Conservation (phyloP, 2,888 invertebrate genomes). For the Metallyticus violacea region DNA sequence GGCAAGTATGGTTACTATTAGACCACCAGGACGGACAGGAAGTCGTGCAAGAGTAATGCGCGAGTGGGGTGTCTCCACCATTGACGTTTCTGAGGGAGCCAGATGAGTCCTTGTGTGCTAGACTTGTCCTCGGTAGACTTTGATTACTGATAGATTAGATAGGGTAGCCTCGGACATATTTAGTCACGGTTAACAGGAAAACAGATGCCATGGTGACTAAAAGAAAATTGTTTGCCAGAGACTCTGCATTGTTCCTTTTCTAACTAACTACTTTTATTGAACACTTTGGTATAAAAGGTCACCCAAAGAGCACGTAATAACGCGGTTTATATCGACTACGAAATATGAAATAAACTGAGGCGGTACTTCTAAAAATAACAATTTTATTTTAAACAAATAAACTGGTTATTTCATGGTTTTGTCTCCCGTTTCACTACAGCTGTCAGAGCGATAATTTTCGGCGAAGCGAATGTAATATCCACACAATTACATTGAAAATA, state of each 20-base stretch:
- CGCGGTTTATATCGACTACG: not conserved
- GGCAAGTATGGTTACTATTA: too few relatives aligned
- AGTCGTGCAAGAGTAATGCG: not conserved
- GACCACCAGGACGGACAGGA: too few relatives aligned
- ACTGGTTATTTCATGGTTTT: too few relatives aligned
- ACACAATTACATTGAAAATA: too few relatives aligned
- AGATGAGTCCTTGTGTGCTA: not conserved
- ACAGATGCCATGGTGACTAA: not conserved
- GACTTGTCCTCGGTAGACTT: not conserved
- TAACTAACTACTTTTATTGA: not conserved
- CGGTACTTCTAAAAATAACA: too few relatives aligned
- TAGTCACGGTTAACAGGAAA: not conserved
- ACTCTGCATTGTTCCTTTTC: not conserved
- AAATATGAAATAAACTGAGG: too few relatives aligned
- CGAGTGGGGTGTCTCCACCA: not conserved
- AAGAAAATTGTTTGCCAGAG: not conserved
- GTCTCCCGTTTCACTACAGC: too few relatives aligned
- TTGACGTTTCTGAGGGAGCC: not conserved
- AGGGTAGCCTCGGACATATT: not conserved
- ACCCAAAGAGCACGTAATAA: not conserved
- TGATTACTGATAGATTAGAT: not conserved
- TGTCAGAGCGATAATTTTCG: too few relatives aligned
- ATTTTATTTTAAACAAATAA: too few relatives aligned
- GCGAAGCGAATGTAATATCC: too few relatives aligned
- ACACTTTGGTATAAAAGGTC: not conserved